Evolutionary conservation across 1,140 invertebrate species (phyloP).

Genomic region (Frieseomelitta varia): DNA sequence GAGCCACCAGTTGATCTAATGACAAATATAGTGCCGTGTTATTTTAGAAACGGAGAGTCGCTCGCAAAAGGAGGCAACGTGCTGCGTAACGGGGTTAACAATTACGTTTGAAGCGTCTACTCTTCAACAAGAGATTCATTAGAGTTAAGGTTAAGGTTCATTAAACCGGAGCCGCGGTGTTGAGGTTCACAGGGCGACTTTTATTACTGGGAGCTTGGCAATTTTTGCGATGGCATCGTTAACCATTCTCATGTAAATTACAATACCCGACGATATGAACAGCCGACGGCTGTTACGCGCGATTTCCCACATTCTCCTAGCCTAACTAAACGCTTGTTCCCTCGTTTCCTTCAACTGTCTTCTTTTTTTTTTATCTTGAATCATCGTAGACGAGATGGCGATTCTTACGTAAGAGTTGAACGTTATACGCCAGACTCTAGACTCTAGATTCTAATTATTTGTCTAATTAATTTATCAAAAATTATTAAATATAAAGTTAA

Average conservation of each 20-base stretch:
- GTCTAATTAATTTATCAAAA: too few relatives aligned
- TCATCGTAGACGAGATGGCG: too few relatives aligned
- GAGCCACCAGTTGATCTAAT: background rate
- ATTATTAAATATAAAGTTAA: too few relatives aligned
- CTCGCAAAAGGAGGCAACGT: background rate
- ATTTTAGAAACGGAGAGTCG: background rate
- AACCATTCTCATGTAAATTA: conserved; percentile 14
- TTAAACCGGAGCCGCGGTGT: background rate
- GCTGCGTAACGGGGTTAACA: conserved; percentile 22
- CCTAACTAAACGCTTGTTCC: background rate
- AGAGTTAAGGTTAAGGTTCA: conserved; percentile 32
- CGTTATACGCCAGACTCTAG: too few relatives aligned
- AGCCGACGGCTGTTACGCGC: background rate
- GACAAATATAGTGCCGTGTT: background rate
- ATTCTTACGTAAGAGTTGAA: background rate
- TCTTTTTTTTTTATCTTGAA: background rate
- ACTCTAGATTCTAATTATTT: too few relatives aligned
- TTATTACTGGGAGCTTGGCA: background rate
- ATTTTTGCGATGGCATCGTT: conserved; percentile 28
- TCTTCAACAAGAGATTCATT: background rate
- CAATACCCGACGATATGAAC: background rate
- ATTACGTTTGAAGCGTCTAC: conserved; percentile 6
- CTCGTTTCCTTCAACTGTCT: background rate
- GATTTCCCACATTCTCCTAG: background rate
- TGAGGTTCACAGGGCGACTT: background rate